Evolutionary conservation across 2,888 invertebrate genomes (phyloP), one percentile per base, ranked within the genome.

Genomic region (Trisateles emortualis): DNA sequence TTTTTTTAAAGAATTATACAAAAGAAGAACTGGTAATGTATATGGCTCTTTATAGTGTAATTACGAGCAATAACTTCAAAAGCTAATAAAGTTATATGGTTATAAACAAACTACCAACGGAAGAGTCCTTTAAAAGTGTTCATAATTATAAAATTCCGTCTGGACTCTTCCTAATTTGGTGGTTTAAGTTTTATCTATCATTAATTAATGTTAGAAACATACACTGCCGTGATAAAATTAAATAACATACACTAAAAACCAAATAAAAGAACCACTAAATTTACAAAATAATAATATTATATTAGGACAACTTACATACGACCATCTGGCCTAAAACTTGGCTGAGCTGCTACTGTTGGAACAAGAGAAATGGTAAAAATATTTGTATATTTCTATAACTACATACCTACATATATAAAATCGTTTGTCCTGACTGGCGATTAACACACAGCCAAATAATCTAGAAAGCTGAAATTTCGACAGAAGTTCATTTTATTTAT

Each of bases 81-180:
- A 72, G 62, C 69, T 73, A 79, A 81, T 81, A 79, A 82, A 82
- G 64, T 81, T 79, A 76, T 80, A 77, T 73, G 61, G 71, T 68
- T 74, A 69, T 79, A 76, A 79, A 81, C 81, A 77, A 77, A 79
- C 73, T 64, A 73, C 67, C 61, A 46, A 54, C 60, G 52, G 64
- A 66, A 63, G 65, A 65, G 56, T 64, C 64, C 68, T 75, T 76
- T 67, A 68, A 57, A 72, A 68, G 59, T 65, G 61, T 68, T 61
- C 48, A 63, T 74, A 72, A 77, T 76, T 74, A 77, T 68, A 67
- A 78, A 68, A 72, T 71, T 69, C 70, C 65, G 62, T 68, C 59
- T 59, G 63, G 61, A 72, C 68, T 66, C 47, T 52, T 67, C 61
- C 72, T 76, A 79, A 78, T 79, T 79, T 74, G 78, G 63, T 53